Evolutionary conservation across 2,113 vertebrate species (phyloP).

Genomic region (Micromys minutus): DNA sequence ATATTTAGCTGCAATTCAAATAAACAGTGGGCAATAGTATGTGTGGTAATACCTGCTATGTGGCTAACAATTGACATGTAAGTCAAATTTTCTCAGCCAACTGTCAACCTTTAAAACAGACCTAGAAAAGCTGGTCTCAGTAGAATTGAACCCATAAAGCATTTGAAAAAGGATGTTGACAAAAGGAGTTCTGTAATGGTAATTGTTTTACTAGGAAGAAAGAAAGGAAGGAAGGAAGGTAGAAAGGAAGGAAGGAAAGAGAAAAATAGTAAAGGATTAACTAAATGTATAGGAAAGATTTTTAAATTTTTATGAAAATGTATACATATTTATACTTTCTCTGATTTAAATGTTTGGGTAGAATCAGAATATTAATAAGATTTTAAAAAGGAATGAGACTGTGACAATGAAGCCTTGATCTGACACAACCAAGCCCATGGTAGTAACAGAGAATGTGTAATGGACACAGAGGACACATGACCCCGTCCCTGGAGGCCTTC

Average conservation of each 20-base stretch:
- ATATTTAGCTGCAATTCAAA: neutral
- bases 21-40: neutral
- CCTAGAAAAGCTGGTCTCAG: neutral
- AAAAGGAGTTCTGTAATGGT: neutral
- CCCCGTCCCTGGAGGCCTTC: neutral
- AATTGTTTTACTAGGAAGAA: neutral
- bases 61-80: neutral
- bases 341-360: slow-evolving; percentile 18
- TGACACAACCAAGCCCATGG: neutral
- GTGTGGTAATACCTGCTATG: neutral
- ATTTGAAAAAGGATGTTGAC: neutral
- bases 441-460: neutral
- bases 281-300: neutral
- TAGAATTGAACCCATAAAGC: neutral
- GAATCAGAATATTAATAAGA: neutral
- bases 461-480: neutral
- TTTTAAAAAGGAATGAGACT: neutral
- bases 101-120: slow-evolving; percentile 15
- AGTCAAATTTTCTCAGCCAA: slow-evolving; percentile 11
- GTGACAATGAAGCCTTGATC: neutral
- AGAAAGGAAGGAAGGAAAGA: neutral
- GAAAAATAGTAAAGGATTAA: neutral
- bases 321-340: neutral
- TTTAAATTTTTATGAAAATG: neutral
- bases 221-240: too few relatives aligned